A percentile compares a stretch with the other conserved stretches of the same genome.
Conservation (phyloP, 53 echinoderm and acorn worm genomes). For the Arbacia lixula region DNA sequence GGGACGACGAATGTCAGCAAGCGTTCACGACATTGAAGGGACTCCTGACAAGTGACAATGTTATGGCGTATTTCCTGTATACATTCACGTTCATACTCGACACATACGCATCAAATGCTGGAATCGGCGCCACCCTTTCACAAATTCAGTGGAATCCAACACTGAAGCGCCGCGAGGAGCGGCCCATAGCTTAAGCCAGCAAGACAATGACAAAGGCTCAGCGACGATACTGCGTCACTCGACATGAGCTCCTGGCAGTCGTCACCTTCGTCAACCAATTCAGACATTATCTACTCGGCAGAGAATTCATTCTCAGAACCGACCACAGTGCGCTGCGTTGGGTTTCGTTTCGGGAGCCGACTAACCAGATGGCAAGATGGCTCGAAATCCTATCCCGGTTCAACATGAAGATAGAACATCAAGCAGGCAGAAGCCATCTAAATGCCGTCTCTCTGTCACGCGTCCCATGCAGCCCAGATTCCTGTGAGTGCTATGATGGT, state of each 20-base stretch:
- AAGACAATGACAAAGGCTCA: conserved; percentile 13
- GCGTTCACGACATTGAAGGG: conserved; percentile 21
- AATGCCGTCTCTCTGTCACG: conserved; percentile 59
- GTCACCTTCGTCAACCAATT: conserved; percentile 49
- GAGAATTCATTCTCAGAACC: conserved; percentile 53
- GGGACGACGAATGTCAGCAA: conserved; percentile 10
- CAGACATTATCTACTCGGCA: conserved; percentile 62
- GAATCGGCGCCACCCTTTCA: conserved; percentile 59
- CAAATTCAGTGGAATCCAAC: conserved; percentile 60
- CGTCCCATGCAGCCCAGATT: neutral
- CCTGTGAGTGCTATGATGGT: conserved; percentile 52
- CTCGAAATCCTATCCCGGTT: conserved; percentile 34
- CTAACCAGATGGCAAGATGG: conserved; percentile 32
- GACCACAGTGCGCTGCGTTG: conserved; percentile 59
- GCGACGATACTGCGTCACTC: neutral
- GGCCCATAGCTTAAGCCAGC: conserved; percentile 65
- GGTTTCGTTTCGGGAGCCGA: conserved; percentile 63
- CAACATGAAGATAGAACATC: conserved; percentile 59
- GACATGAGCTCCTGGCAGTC: neutral
- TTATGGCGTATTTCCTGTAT: conserved; percentile 34
- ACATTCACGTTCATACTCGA: conserved; percentile 48
- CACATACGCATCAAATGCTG: conserved; percentile 13
- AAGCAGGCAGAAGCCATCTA: conserved; percentile 51
- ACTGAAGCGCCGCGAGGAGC: conserved; percentile 48
- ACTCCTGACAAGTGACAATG: conserved; percentile 41